Conservation (phyloP, 2,888 invertebrate genomes). For the Ditula angustiorana region DNA sequence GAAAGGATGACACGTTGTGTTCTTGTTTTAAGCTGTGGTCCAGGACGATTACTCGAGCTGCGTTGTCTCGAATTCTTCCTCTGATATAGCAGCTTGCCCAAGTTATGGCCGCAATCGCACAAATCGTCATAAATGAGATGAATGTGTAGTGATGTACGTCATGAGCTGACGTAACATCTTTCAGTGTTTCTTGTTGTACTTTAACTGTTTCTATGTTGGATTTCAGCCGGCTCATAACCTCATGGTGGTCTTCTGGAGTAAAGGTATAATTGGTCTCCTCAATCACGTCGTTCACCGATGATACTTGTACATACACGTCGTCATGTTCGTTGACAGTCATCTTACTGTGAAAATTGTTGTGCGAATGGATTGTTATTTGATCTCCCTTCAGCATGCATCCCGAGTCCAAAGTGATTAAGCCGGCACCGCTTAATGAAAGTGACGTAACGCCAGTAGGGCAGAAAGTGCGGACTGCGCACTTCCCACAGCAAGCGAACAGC, state of each 20-base stretch:
- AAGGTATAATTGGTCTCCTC: neutral
- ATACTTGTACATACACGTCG: neutral
- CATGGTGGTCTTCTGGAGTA: neutral
- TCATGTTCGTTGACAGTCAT: neutral
- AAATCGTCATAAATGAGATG: neutral
- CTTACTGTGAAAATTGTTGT: neutral
- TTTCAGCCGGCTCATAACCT: neutral
- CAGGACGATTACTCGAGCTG: no score
- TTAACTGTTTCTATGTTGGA: neutral
- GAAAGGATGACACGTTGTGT: no score
- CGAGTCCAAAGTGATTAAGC: neutral
- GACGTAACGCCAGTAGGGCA: neutral
- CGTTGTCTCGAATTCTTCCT: neutral
- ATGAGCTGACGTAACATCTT: neutral
- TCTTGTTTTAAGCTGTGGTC: no score
- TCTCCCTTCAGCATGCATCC: neutral
- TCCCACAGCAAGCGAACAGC: constrained; percentile 15
- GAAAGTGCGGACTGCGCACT: neutral
- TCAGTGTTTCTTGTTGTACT: neutral
- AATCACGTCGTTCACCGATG: neutral
- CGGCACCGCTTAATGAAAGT: neutral
- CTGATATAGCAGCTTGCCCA: neutral
- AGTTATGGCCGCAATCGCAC: neutral
- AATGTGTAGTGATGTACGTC: neutral
- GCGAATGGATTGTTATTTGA: neutral